These are phyloP conservation scores for Amphipyra berbera DNA, from an alignment of 2,888 invertebrate species.

Conservation along the genomic window DNA sequence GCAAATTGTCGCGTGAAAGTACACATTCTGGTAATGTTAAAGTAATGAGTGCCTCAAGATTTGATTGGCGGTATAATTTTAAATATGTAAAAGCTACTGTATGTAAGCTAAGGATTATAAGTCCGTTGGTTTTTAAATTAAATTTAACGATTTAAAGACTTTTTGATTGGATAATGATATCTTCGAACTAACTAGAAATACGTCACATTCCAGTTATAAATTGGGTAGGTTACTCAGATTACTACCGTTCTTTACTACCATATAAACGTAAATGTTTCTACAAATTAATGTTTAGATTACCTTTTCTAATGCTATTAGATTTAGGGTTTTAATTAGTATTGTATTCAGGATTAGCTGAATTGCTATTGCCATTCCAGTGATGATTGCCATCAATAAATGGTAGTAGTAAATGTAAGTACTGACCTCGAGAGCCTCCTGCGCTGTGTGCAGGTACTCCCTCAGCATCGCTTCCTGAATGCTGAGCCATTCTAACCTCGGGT, in stretches of 20 bases:
- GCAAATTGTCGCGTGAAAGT: constrained; percentile 43
- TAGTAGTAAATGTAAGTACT: constrained; percentile 63
- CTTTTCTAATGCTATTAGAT: background rate
- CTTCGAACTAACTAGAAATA: background rate
- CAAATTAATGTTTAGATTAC: background rate
- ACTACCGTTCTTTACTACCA: background rate
- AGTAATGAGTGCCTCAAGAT: constrained; percentile 19
- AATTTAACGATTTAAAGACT: background rate
- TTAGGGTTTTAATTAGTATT: background rate
- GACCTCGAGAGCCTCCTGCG: constrained; percentile 98
- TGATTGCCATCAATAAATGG: too few relatives aligned
- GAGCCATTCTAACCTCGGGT: constrained; percentile 99
- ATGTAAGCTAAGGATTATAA: constrained; percentile 1
- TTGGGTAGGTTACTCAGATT: background rate
- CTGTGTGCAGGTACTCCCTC: constrained; percentile 98
- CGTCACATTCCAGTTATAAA: constrained; percentile 2
- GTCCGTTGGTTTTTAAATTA: constrained; percentile 2
- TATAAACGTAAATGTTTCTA: background rate
- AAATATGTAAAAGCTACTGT: constrained; percentile 7
- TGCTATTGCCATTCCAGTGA: too few relatives aligned
- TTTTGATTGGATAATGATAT: background rate
- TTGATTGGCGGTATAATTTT: constrained; percentile 16
- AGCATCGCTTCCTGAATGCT: constrained; percentile 99
- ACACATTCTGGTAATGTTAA: constrained; percentile 17
- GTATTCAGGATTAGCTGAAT: too few relatives aligned